Percentiles rank a stretch among this genome's conserved stretches.
These are phyloP conservation scores for Saimiri boliviensis DNA, from an alignment of 2,113 vertebrate species.

Conservation along the genomic window DNA sequence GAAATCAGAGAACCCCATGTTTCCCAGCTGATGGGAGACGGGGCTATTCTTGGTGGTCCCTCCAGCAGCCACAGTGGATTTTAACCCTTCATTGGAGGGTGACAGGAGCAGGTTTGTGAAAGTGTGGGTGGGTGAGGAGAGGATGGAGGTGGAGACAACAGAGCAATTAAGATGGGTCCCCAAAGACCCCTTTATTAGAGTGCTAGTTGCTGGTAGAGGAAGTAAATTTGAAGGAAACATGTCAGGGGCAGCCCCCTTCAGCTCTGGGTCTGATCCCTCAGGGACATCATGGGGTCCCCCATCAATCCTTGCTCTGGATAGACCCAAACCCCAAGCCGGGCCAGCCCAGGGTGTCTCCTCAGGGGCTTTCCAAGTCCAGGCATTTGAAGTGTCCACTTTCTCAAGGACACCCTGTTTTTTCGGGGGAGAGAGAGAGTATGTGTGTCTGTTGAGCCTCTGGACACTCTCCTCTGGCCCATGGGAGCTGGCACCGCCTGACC, in stretches of 20 bases:
- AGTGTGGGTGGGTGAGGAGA: neutral
- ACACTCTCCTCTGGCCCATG: neutral
- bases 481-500: neutral
- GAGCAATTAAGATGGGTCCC: neutral
- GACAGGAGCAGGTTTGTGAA: neutral
- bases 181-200: neutral
- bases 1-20: neutral
- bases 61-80: neutral
- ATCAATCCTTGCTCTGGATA: neutral
- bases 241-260: neutral
- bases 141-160: neutral
- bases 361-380: neutral
- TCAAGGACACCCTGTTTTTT: neutral
- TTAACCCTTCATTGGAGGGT: neutral
- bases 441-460: neutral
- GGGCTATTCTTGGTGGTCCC: no score
- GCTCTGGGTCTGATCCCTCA: neutral
- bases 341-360: neutral
- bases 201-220: neutral
- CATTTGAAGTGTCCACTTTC: neutral
- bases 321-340: neutral
- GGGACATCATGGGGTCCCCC: neutral
- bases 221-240: neutral
- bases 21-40: neutral
- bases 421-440: neutral